Base-by-base conservation (phyloP, 2,888 invertebrate genomes). In the Pseudococcus longispinus region DNA sequence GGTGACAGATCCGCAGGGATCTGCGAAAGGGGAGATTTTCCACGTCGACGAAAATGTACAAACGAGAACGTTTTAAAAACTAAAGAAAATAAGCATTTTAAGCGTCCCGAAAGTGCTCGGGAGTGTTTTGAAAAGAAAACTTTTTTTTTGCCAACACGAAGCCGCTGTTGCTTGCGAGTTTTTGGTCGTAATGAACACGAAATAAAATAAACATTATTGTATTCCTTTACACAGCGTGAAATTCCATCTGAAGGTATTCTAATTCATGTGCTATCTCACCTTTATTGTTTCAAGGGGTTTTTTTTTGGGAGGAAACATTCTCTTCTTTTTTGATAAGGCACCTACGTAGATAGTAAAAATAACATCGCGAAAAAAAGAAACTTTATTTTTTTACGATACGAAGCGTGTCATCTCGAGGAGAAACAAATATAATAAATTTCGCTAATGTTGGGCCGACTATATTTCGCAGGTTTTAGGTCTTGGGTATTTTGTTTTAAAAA, bases 131-230 rank as follows among this genome's bases (percentile, higher is more conserved):
- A 60, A 60, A 23, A 23, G 9, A 23, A 60, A 60, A 60, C 11
- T 60, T 60, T 60, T 60, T 60, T 60, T 11, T n/a, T n/a, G n/a
- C n/a, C n/a, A n/a, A n/a, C n/a, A n/a, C n/a, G n/a, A 20, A 60
- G 23, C 60, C 60, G 0, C 60, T 60, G 60, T 60, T 60, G 60
- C 60, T 60, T 23, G 37, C 60, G 20, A 20, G 23, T 20, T 23
- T 55, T 20, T 55, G 55, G n/a, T 60, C 60, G 23, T 60, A 70
- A 70, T 70, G 29, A 70, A 26, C 65, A 65, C 65, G 11, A 65
- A 65, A 65, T 26, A 65, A 70, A 70, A 70, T 70, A 70, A 70
- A 70, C 70, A 70, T 70, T 29, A 70, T 70, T 29, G 70, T 26
- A 13, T 70, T 70, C 8, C 5, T 29, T 70, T 18, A 70, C 18